A percentile compares a stretch with the other conserved stretches of the same genome.
phyloP scores from a whole-genome alignment of 2,113 vertebrate species.

The Pseudois nayaur region DNA sequence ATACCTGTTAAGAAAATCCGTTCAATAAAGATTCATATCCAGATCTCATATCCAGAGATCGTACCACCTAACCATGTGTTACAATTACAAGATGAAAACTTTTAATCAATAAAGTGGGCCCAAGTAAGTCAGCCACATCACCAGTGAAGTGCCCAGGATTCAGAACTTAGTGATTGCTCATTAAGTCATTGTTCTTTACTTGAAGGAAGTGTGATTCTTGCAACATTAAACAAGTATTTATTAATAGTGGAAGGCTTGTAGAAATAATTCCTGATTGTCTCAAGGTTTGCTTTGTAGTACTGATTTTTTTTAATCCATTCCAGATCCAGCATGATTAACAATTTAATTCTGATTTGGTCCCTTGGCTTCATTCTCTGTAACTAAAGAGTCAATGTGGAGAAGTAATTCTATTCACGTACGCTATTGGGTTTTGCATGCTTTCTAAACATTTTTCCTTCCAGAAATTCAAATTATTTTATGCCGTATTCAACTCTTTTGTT shows the following conservation, averaged over 20 bases:
- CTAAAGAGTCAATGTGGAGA: not conserved
- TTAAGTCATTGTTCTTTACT: not conserved
- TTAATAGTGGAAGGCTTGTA: not conserved
- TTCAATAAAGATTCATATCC: not conserved
- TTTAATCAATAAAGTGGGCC: rapidly evolving
- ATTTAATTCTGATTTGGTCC: not conserved
- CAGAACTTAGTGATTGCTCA: not conserved
- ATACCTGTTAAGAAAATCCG: not conserved
- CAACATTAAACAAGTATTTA: not conserved
- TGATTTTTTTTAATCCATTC: not conserved
- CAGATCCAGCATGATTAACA: not conserved
- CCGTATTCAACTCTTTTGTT: not conserved
- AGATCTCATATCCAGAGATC: not conserved
- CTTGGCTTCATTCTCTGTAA: not conserved
- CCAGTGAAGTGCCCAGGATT: not conserved
- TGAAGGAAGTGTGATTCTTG: not conserved
- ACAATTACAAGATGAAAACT: not conserved
- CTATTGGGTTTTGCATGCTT: not conserved
- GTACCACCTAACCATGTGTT: not conserved
- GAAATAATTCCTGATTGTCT: not conserved
- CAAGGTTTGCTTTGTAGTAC: not conserved
- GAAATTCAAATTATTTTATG: not conserved
- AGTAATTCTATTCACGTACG: not conserved
- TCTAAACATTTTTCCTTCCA: not conserved
- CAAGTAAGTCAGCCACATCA: not conserved